Evolutionary conservation across 92 coral and sea anemone species (phyloP).

Genomic region (Micromussa lordhowensis): DNA sequence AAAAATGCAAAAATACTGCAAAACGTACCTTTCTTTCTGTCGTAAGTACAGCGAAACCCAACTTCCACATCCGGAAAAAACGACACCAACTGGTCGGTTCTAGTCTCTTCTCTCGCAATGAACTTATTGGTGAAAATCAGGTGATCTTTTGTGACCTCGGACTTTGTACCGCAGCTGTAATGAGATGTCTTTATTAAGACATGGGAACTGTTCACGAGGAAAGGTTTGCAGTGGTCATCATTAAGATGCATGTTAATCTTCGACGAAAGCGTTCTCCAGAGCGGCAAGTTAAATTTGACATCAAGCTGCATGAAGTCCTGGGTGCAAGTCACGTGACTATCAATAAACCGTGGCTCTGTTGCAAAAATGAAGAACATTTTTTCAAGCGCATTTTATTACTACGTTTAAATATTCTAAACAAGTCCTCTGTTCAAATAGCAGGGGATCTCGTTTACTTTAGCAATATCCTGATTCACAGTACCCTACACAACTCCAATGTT

Average conservation of each 20-base stretch:
- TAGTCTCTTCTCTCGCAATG: constrained; percentile 12
- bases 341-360: not conserved
- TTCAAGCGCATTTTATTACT: not conserved
- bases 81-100: constrained; percentile 10
- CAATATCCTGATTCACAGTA: no score
- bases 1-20: not conserved
- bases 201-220: constrained; percentile 61
- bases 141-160: constrained; percentile 39
- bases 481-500: no score
- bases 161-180: constrained; percentile 66
- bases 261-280: constrained; percentile 19
- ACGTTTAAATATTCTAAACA: not conserved
- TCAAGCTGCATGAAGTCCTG: constrained; percentile 28
- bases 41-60: constrained; percentile 29
- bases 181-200: constrained; percentile 58
- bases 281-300: not conserved
- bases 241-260: constrained; percentile 23
- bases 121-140: constrained; percentile 59
- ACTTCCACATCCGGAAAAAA: constrained; percentile 32
- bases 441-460: not conserved
- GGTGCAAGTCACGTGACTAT: constrained; percentile 24
- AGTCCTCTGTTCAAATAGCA: not conserved
- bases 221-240: constrained; percentile 31
- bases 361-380: not conserved
- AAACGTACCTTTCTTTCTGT: not conserved